Evolutionary conservation across 2,113 vertebrate genomes (phyloP), one percentile per base, ranked within the genome.

Genomic region (Saccopteryx bilineata): DNA sequence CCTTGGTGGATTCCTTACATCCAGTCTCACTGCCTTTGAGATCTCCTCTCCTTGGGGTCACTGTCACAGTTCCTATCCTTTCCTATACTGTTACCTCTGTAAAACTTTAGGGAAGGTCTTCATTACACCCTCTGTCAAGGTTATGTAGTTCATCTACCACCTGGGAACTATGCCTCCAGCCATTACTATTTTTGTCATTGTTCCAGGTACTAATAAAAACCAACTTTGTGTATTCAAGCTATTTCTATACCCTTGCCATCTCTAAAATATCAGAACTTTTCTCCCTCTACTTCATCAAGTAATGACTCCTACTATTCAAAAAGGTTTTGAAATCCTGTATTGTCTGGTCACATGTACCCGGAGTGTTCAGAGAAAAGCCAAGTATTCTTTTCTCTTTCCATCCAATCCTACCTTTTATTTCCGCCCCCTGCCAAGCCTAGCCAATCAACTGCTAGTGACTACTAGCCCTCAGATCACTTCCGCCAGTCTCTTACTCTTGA

Each of bases 201-300:
- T 61, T 93, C 60, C 46, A 83, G 82, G 46, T 79, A 88, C 18
- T 61, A 91, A 93, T 56, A 93, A 54, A 94, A 92, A 39, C 24
- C 19, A 39, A 48, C 78, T 65, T 60, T 90, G 33, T 82, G 13
- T 96, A 39, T 56, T 89, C 4, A 33, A 50, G 46, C 28, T 91
- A 68, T 54, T 93, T 87, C 71, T 52, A 69, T 23, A 9, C 69
- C n/a, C 28, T 33, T 46, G 33, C 24, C 75, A 76, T 74, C 79
- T 93, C 87, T 83, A 80, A 94, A 84, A 66, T 61, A 78, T 58
- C 46, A 56, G 24, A 72, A 66, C 52, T 72, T 8, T 48, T 79
- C 10, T 46, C 56, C 68, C n/a, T 87, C 79, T 90, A 91, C 61
- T 79, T 93, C 75, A 82, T 56, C 60, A 83, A 94, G 26, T 39